Evolutionary conservation across 2,113 vertebrate species (phyloP).

Genomic region (Lutjanus erythropterus): DNA sequence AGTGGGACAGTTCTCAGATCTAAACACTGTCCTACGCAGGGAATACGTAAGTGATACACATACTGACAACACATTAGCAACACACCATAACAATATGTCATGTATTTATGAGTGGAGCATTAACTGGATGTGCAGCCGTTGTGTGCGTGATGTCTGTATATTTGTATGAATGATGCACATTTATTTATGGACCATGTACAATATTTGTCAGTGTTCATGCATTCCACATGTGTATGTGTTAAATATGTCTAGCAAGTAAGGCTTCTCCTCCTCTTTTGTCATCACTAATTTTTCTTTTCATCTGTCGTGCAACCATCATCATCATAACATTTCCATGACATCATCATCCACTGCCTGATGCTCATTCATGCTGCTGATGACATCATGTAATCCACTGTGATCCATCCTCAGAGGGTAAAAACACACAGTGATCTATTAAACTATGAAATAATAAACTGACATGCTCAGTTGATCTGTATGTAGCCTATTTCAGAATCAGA

Average conservation of each 20-base stretch:
- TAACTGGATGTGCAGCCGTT: not conserved
- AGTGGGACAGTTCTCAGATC: conserved; percentile 74
- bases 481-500: too few relatives aligned
- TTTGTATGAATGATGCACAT: not conserved
- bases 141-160: not conserved
- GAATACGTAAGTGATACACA: conserved; percentile 74
- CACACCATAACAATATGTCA: not conserved
- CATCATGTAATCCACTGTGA: conserved; percentile 32
- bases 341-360: conserved; percentile 57
- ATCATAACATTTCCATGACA: conserved; percentile 30
- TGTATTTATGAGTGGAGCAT: not conserved
- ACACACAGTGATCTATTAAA: conserved; percentile 5
- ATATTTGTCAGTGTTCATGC: not conserved
- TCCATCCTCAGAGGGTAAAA: conserved; percentile 76
- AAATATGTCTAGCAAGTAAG: not conserved
- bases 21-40: conserved; percentile 62
- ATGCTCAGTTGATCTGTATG: not conserved
- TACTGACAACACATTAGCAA: not conserved
- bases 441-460: not conserved
- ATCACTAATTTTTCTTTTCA: conserved; percentile 35
- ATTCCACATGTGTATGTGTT: not conserved
- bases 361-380: conserved; percentile 48
- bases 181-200: not conserved
- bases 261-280: conserved; percentile 17
- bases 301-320: conserved; percentile 40